These are phyloP conservation scores for Gasteruption jaculator DNA, from an alignment of 2,888 invertebrate genomes.

Conservation along the genomic window DNA sequence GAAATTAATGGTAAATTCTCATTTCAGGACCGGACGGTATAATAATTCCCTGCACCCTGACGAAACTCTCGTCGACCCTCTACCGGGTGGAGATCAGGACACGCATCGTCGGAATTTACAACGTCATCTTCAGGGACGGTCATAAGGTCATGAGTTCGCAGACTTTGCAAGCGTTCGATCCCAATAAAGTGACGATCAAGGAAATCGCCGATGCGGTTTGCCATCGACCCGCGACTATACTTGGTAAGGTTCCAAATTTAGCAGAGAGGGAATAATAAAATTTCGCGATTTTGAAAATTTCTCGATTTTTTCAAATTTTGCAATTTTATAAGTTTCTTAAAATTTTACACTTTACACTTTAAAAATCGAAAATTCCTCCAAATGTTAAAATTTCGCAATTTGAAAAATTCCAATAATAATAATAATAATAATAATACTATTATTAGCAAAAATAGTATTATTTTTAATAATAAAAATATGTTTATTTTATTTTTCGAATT, in stretches of 20 bases:
- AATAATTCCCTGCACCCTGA: slow-evolving; percentile 49
- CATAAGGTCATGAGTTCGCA: slow-evolving; percentile 58
- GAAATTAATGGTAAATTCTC: too few relatives aligned
- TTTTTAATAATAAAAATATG: too few relatives aligned
- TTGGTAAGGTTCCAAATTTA: slow-evolving; percentile 52
- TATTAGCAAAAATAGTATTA: too few relatives aligned
- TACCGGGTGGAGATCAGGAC: slow-evolving; percentile 73
- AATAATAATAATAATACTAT: too few relatives aligned
- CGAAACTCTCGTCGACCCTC: slow-evolving; percentile 63
- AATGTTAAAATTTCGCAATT: too few relatives aligned
- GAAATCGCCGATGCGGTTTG: slow-evolving; percentile 75
- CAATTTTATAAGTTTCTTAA: too few relatives aligned
- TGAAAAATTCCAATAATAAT: too few relatives aligned
- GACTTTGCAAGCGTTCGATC: slow-evolving; percentile 73
- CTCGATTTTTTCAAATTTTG: background rate
- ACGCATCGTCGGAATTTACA: slow-evolving; percentile 69
- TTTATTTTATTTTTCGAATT: too few relatives aligned
- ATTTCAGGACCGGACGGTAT: slow-evolving; percentile 54
- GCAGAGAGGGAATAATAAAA: slow-evolving; percentile 10
- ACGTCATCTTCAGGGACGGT: slow-evolving; percentile 63
- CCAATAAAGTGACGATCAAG: slow-evolving; percentile 66
- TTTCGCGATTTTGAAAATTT: background rate
- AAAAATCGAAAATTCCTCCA: too few relatives aligned
- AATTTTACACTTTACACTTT: too few relatives aligned
- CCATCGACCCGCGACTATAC: slow-evolving; percentile 76